Evolutionary conservation across 2,113 vertebrate species (phyloP), one percentile per base, ranked within the genome.

Genomic region (Sardina pilchardus): DNA sequence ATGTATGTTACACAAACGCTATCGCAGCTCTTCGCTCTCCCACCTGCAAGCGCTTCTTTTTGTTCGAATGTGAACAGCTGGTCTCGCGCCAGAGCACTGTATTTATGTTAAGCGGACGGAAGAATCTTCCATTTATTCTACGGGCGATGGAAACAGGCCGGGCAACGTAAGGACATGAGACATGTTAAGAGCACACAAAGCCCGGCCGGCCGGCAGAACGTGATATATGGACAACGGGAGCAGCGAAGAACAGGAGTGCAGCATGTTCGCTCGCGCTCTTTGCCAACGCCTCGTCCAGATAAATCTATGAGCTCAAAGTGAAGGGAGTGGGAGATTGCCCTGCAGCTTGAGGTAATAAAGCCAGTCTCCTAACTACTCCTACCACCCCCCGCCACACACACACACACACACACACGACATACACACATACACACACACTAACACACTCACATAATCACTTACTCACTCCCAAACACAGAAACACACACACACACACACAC

Each of bases 61-160:
- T 94, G 91, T 94, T 91, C 85, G 81, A 84, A 85, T 84, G 84
- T 82, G 88, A 92, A 93, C 92, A 93, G 93, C 93, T 93, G 93
- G 90, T 91, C 84, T 86, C 50, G 50, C 84, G 88, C 91, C 91
- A 90, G 86, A 90, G 9, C 10, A 87, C 91, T 86, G 84, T 86
- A 89, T 88, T 93, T 94, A 93, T 87, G 85, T 85, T 89, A 88
- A 90, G 89, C 88, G 82, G 85, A 89, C 82, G 86, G 56, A 75
- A 87, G 43, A n/a, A 43, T n/a, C 7, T 39, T 34, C 36, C 71
- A 78, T 78, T 78, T 78, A 78, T 78, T 78, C 39, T 14, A 78
- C 56, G 16, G 71, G 39, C 59, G 47, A 43, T 7, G 78, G 48
- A 67, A 53, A 50, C 67, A 59, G 34, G 80, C 71, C 16, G 26